These are phyloP conservation scores for Cebus imitator DNA, from an alignment of 2,113 vertebrate genomes.

Conservation along the genomic window DNA sequence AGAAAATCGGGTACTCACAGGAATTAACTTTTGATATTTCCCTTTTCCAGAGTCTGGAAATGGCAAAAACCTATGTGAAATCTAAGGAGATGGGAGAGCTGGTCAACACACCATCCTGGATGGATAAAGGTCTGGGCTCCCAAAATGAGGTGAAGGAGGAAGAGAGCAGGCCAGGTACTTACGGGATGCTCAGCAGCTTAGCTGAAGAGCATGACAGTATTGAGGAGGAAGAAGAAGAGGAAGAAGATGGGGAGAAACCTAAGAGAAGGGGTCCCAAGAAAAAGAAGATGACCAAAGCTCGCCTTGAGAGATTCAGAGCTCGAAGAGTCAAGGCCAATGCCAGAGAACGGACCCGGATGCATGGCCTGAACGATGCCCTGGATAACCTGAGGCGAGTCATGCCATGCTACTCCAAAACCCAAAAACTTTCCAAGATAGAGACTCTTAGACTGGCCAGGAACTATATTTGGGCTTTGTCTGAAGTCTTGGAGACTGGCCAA, in stretches of 20 bases:
- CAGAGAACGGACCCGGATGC: slow-evolving; percentile 95
- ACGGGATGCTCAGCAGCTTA: slow-evolving; percentile 84
- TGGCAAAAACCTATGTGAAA: slow-evolving; percentile 89
- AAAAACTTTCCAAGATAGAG: slow-evolving; percentile 98
- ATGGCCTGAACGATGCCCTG: slow-evolving; percentile 95
- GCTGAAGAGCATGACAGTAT: slow-evolving; percentile 86
- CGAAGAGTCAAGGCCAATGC: slow-evolving; percentile 95
- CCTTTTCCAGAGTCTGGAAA: slow-evolving; percentile 85
- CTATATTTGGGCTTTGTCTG: slow-evolving; percentile 98
- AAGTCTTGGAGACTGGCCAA: slow-evolving; percentile 94
- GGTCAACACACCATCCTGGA: slow-evolving; percentile 88
- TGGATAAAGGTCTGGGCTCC: slow-evolving; percentile 86
- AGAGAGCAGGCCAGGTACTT: slow-evolving; percentile 79
- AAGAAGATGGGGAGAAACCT: slow-evolving; percentile 88
- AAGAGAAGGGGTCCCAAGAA: slow-evolving; percentile 97
- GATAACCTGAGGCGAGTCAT: slow-evolving; percentile 94
- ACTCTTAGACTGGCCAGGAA: slow-evolving; percentile 95
- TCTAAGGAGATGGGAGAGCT: slow-evolving; percentile 88
- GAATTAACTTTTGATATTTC: slow-evolving; percentile 30
- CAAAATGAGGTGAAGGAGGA: slow-evolving; percentile 89
- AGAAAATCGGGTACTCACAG: neutral
- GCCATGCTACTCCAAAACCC: slow-evolving; percentile 99
- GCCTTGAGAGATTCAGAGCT: slow-evolving; percentile 93
- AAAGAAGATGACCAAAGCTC: slow-evolving; percentile 99
- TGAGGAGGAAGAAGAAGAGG: slow-evolving; percentile 88